Evolutionary conservation across 2,113 vertebrate genomes (phyloP), one percentile per base, ranked within the genome.

Genomic region (Malurus melanocephalus): DNA sequence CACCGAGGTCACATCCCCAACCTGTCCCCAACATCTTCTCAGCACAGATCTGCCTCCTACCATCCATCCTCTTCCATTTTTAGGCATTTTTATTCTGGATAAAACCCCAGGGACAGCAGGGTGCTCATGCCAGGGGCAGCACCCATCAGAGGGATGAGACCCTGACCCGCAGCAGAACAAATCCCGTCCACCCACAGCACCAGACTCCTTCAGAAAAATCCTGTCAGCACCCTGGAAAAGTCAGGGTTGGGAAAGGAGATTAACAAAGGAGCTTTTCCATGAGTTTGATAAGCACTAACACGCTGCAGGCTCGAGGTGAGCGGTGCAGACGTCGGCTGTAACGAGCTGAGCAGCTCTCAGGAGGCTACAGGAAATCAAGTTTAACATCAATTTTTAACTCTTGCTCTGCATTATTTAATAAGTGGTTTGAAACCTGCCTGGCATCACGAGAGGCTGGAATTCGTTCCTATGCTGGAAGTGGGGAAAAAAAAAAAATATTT

Each of bases 341-440:
- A 64, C 32, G 20, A 78, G 62, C 53, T 1, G 9, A 56, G 38
- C 4, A 2, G 48, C 62, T 80, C 85, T 88, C 83, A 55, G 87
- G 75, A 72, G 85, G 64, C 51, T 30, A 32, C 43, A 75, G 86
- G 62, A 90, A 92, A 94, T 88, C 55, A 92, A 94, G 85, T 92
- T 92, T 57, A 69, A 19, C 82, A 90, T 90, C 81, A 85, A 73
- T 90, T 81, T 89, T 81, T 89, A 95, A 79, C 87, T 93, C 68
- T 79, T 49, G 46, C 79, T 80, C 64, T 93, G 92, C 81, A 79
- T 94, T 92, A 95, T 90, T 94, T 81, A 94, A 68, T 80, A 87
- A 95, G 71, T 59, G 78, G 87, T 85, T 93, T 91, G 88, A 80
- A 88, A 85, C 38, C 81, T 61, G 86, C 48, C 43, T 78, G 40